Evolutionary conservation across 1,140 invertebrate species (phyloP), one percentile per base, ranked within the genome.

Genomic region (Patella vulgata): DNA sequence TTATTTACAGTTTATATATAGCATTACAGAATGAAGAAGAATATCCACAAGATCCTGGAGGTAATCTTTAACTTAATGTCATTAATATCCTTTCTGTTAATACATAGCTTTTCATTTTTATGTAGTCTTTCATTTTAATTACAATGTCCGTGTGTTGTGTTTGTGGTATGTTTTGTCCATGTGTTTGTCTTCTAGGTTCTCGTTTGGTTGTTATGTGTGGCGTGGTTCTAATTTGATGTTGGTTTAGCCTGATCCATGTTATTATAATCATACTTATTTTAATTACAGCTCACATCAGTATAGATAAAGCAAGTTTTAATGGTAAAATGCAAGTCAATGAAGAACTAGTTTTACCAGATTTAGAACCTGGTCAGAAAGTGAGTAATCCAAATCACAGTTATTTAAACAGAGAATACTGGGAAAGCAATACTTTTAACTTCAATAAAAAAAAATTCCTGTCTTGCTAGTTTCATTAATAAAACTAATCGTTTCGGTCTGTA

Each of bases 281-380:
- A 40, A 31, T 67, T 68, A 23, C 69, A 82, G 81, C 77, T 28
- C 78, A 81, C 56, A 59, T 82, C 9, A 68, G 71, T 66, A 27
- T 74, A 9, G 75, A 78, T 31, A 61, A 67, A 21, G 66, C 79
- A 31, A 71, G 75, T 36, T 81, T 72, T 77, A 75, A 78, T 43
- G 75, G 71, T 17, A 68, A 63, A 17, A 66, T 74, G 19, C 62
- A 36, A 71, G 11, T 64, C 61, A 21, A 67, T 61, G 46, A 69
- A 52, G 33, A 62, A 51, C 3, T 66, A 65, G 17, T 57, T 81
- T 27, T 62, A 70, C 1, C 57, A 77, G 21, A 72, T 17, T 36
- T 81, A 53, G 63, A 68, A 23, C 68, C 69, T 42, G 75, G 68
- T 33, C 66, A 77, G 51, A 53, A 68, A 59, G 70, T 72, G 46